Evolutionary conservation across 2,113 vertebrate genomes (phyloP), one percentile per base, ranked within the genome.

Genomic region (Echinops telfairi): DNA sequence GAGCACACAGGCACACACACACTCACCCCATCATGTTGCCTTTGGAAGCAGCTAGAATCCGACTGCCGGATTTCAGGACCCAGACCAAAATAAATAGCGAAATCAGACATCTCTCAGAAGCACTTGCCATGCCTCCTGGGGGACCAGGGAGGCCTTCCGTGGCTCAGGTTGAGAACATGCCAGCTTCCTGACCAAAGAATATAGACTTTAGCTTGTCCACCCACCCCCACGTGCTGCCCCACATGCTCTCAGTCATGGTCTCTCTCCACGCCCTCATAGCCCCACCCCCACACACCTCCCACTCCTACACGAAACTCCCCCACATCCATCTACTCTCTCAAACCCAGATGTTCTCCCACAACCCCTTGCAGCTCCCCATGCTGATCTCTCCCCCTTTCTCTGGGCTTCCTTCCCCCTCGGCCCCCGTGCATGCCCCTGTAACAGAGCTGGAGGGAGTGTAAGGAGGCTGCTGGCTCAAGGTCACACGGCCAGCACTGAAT

Each of bases 361-460:
- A 58, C 71, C 0, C 17, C 76, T 27, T 27, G 27, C 40, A 6
- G 25, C 76, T 19, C 76, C 73, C 47, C 5, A 11, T 29, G 76
- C 76, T 47, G 0, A 15, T 40, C 3, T 38, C 14, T 3, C n/a
- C 53, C 31, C 70, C 23, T 4, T 15, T 40, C 23, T 20, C 2
- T 0, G 10, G 7, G 0, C 3, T 60, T 19, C 14, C 47, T 5
- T 9, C 47, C 22, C 40, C 85, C 66, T 19, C 0, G 25, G 79
- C 22, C 15, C 86, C 0, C 2, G 19, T 27, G 0, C 0, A 12
- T 36, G 0, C 14, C 57, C 33, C 2, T 29, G 9, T 25, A 3
- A 31, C 58, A 40, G 70, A 79, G 2, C 0, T 3, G 17, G 82
- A 83, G 22, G 33, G 62, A 0, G 43, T n/a, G 10, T 0, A 4